Percentiles rank a stretch among this genome's conserved stretches.
Evolutionary conservation across 2,113 vertebrate species (phyloP).

Genomic region (Taurulus bubalis): DNA sequence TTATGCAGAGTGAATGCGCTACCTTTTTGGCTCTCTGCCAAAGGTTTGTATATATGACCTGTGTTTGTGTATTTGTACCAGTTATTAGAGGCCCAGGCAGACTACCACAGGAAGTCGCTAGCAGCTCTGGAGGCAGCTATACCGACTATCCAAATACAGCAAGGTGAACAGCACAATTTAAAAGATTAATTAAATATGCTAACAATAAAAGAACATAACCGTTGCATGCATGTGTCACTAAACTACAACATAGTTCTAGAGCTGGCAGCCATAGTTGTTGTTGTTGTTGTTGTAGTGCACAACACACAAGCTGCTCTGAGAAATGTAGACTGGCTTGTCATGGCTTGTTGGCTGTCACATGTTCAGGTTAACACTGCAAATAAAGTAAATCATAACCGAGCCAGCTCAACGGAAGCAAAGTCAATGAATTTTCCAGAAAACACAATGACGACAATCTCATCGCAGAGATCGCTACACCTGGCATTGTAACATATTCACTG

Average conservation of each 20-base stretch:
- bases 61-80: slow-evolving; percentile 85
- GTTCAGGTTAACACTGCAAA: neutral
- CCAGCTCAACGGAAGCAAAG: neutral
- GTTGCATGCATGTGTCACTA: neutral
- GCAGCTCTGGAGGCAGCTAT: slow-evolving; percentile 93
- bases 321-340: neutral
- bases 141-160: slow-evolving; percentile 92
- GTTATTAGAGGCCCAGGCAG: slow-evolving; percentile 98
- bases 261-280: neutral
- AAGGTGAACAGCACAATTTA: slow-evolving; percentile 85
- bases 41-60: slow-evolving; percentile 28
- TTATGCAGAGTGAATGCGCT: neutral
- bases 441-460: neutral
- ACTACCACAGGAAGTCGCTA: slow-evolving; percentile 98
- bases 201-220: neutral
- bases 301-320: neutral
- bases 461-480: neutral
- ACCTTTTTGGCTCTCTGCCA: neutral
- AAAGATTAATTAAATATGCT: neutral
- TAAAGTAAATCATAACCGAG: neutral
- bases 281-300: neutral
- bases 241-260: neutral
- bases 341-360: neutral
- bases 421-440: neutral
- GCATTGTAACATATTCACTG: neutral